These are phyloP conservation scores for zebrafish (Danio rerio) DNA, from an alignment of 2,113 vertebrate genomes.

Conservation along the genomic window DNA sequence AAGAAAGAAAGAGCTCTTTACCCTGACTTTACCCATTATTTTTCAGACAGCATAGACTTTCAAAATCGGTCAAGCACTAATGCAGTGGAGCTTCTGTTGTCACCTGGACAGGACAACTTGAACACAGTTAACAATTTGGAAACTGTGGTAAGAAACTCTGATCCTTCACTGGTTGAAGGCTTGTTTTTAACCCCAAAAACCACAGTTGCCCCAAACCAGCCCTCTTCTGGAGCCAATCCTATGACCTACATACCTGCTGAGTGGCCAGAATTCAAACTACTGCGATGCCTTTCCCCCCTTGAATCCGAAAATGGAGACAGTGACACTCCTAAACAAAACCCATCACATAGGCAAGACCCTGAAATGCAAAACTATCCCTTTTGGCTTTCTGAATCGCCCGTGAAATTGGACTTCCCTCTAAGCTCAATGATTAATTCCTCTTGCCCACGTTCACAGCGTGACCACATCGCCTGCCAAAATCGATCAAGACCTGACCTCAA, in stretches of 20 bases:
- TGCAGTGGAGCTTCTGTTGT: neutral
- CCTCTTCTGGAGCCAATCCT: neutral
- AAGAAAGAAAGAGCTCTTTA: neutral
- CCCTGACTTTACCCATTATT: slow-evolving; percentile 1
- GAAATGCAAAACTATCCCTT: neutral
- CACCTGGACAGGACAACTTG: neutral
- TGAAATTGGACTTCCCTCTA: slow-evolving; percentile 53
- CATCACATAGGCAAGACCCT: neutral
- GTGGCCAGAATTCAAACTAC: slow-evolving; percentile 57
- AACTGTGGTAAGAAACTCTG: neutral
- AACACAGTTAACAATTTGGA: slow-evolving; percentile 4
- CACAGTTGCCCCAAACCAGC: neutral
- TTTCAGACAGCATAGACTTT: neutral
- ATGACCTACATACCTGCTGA: neutral
- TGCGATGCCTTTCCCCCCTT: slow-evolving; percentile 69
- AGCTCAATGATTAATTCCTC: slow-evolving; percentile 8
- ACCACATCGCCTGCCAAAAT: neutral
- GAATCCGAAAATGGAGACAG: slow-evolving; percentile 10
- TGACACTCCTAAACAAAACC: neutral
- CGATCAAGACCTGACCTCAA: neutral
- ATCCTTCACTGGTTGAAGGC: neutral
- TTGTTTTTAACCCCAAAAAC: neutral
- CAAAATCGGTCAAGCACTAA: neutral
- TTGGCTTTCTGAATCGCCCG: slow-evolving; percentile 56
- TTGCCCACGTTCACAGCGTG: neutral